A percentile compares a stretch with the other conserved stretches of the same genome.
phyloP scores from a whole-genome alignment of 1,140 invertebrate genomes.

The Marisa cornuarietis region DNA sequence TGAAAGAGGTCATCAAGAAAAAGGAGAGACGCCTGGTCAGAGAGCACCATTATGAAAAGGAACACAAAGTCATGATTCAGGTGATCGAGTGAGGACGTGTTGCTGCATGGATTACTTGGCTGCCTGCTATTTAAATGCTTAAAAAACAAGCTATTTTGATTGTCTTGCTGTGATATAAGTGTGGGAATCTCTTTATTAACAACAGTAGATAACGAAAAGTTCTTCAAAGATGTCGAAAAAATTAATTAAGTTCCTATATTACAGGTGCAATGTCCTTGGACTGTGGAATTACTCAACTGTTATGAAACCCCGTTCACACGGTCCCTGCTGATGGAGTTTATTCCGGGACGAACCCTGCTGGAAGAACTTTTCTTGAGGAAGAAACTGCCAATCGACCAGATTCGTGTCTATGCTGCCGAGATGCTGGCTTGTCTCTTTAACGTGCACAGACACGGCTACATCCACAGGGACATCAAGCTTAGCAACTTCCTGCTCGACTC shows the following conservation, averaged over 20 bases:
- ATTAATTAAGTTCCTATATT: too few species aligned
- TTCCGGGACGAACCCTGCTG: background rate
- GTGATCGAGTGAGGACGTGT: background rate
- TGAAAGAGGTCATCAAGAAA: background rate
- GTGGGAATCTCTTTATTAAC: too few species aligned
- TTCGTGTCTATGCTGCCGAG: background rate
- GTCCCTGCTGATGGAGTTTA: background rate
- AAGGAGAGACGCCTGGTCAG: background rate
- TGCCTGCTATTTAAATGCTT: too few species aligned
- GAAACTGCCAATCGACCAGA: background rate
- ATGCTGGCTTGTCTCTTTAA: slow-evolving; percentile 5
- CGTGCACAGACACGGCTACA: slow-evolving; percentile 15
- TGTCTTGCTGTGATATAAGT: too few species aligned
- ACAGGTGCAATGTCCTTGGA: slow-evolving; percentile 4
- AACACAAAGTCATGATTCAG: background rate
- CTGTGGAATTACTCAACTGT: slow-evolving; percentile 12
- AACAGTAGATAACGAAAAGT: too few species aligned
- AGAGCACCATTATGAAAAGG: background rate
- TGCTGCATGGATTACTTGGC: too few species aligned
- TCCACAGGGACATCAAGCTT: slow-evolving; percentile 24
- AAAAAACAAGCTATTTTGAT: too few species aligned
- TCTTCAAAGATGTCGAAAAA: too few species aligned
- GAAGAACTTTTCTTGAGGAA: background rate
- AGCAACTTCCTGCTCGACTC: slow-evolving; percentile 11
- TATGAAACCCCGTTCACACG: background rate